phyloP scores from a whole-genome alignment of 2,797 vertebrate genomes.

The Tapera naevia region DNA sequence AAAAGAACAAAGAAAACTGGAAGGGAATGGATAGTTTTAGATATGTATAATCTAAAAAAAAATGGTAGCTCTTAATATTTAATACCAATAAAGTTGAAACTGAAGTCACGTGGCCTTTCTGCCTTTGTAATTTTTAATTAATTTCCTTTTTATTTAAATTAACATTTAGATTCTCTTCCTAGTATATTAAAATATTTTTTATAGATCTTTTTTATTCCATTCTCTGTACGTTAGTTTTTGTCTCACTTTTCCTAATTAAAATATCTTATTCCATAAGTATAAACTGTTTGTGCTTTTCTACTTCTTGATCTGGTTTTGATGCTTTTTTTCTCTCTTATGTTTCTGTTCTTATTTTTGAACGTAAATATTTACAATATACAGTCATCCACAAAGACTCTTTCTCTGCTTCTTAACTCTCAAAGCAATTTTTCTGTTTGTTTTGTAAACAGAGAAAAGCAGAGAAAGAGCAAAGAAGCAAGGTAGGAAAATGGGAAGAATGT shows the following conservation, averaged over 20 bases:
- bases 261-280: not conserved
- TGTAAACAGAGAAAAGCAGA: not conserved
- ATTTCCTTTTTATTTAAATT: not conserved
- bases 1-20: slow-evolving; percentile 19
- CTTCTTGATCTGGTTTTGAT: not conserved
- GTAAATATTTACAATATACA: not conserved
- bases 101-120: not conserved
- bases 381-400: not conserved
- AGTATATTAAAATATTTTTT: not conserved
- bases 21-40: not conserved
- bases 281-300: not conserved
- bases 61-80: not conserved
- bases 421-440: not conserved
- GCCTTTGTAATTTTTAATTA: not conserved
- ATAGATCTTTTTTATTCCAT: not conserved
- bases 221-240: not conserved
- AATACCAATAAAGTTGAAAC: not conserved
- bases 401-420: not conserved
- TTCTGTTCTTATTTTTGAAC: not conserved
- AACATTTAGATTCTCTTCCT: not conserved
- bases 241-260: not conserved
- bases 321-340: not conserved
- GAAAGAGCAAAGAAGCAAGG: not conserved
- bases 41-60: not conserved
- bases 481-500: not conserved